Percentiles rank a stretch among this genome's conserved stretches.
Conservation (phyloP, 2,888 invertebrate genomes). For the Lapara coniferarum region DNA sequence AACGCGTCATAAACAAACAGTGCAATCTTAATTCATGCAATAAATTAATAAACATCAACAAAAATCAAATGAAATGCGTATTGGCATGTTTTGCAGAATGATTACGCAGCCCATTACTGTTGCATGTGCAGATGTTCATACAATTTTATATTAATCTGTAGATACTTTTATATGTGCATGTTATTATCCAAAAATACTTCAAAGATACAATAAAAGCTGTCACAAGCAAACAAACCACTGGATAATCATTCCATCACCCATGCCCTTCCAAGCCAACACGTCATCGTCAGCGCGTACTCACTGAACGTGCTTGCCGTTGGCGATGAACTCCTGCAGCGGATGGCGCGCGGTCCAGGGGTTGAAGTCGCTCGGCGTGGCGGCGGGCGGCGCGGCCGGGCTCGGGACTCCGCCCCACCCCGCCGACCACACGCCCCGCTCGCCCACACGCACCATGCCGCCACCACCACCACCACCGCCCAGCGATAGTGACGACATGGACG, state of each 20-base stretch:
- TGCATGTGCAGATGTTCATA: not conserved
- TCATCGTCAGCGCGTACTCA: slow-evolving; percentile 44
- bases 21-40: slow-evolving; percentile 64
- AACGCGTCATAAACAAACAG: slow-evolving; percentile 46
- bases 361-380: slow-evolving; percentile 56
- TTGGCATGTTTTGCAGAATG: not conserved
- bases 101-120: not conserved
- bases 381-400: slow-evolving; percentile 31
- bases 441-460: slow-evolving; percentile 43
- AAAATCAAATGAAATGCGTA: slow-evolving; percentile 54
- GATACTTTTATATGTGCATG: not conserved
- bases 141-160: not conserved
- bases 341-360: slow-evolving; percentile 75
- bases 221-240: no score
- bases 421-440: slow-evolving; percentile 40
- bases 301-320: slow-evolving; percentile 54
- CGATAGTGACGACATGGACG: slow-evolving; percentile 57
- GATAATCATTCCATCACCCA: no score
- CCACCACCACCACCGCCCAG: slow-evolving; percentile 42
- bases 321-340: slow-evolving; percentile 69
- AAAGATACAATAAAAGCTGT: no score
- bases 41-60: slow-evolving; percentile 69
- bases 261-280: not conserved
- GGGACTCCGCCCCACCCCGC: slow-evolving; percentile 59
- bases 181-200: not conserved